These are phyloP conservation scores for Gastracanthus pulcherrimus DNA, from an alignment of 2,888 invertebrate species.

Conservation along the genomic window DNA sequence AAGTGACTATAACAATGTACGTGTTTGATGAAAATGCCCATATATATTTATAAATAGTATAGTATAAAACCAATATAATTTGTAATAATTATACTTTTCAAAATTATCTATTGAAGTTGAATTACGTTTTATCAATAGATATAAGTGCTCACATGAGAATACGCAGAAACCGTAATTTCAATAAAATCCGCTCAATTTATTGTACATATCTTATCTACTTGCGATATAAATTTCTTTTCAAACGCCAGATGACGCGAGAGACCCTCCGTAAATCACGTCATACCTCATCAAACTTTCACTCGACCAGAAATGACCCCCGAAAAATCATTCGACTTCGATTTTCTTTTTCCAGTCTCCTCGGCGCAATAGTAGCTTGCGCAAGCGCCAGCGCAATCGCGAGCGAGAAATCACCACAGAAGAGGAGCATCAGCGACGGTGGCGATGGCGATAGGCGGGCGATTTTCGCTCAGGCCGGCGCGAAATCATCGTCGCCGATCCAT, in stretches of 20 bases:
- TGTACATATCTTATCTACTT: no score
- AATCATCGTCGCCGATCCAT: neutral
- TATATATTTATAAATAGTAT: no score
- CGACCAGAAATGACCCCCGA: neutral
- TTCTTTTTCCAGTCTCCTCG: constrained; percentile 26
- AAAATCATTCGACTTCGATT: neutral
- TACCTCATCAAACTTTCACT: neutral
- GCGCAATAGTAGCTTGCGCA: constrained; percentile 28
- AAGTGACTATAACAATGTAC: no score
- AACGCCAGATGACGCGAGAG: no score
- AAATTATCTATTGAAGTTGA: neutral
- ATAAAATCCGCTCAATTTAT: no score
- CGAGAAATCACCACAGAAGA: no score
- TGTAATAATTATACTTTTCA: neutral
- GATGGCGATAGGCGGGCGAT: constrained; percentile 12
- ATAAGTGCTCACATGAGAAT: no score
- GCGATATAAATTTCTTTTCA: no score
- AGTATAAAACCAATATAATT: neutral
- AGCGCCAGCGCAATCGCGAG: constrained; percentile 6
- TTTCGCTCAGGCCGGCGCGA: neutral
- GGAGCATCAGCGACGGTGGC: neutral
- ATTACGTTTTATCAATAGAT: no score
- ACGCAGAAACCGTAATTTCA: no score
- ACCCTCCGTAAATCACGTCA: neutral
- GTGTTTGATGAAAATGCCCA: no score